A percentile compares a stretch with the other conserved stretches of the same genome.
Conservation (phyloP, 2,888 invertebrate species). For the Thereva unica region DNA sequence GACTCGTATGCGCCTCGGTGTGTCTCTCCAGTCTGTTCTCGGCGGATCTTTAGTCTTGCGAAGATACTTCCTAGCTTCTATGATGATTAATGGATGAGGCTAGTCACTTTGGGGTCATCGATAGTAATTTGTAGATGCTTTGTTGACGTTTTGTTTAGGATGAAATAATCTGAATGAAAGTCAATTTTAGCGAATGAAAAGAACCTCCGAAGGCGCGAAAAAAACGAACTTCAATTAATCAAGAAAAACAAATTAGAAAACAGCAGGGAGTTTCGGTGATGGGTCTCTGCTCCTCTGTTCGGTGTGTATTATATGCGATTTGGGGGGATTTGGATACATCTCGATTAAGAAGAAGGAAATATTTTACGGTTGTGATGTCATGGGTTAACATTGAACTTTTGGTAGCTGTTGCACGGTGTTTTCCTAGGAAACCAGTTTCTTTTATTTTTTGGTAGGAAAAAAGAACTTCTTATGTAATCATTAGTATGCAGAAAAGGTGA, state of each 20-base stretch:
- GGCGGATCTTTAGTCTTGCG: background rate
- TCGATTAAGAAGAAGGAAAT: too few relatives aligned
- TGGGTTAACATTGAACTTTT: too few relatives aligned
- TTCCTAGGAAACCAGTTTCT: too few relatives aligned
- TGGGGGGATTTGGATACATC: too few relatives aligned
- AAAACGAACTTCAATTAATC: constrained; percentile 38
- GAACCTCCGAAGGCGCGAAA: constrained; percentile 23
- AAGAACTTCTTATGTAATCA: too few relatives aligned
- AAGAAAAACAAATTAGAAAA: constrained; percentile 40
- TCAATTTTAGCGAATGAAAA: constrained; percentile 32
- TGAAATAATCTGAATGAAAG: constrained; percentile 26
- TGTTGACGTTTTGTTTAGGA: constrained; percentile 35
- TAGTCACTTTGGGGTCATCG: constrained; percentile 33
- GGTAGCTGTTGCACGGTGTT: too few relatives aligned
- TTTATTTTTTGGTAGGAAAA: too few relatives aligned
- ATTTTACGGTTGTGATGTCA: too few relatives aligned
- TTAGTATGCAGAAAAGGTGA: too few relatives aligned
- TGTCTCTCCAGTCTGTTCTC: background rate
- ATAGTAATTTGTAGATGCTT: constrained; percentile 31
- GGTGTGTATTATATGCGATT: too few relatives aligned
- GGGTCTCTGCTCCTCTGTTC: too few relatives aligned
- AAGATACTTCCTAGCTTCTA: constrained; percentile 11
- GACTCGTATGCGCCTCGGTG: background rate
- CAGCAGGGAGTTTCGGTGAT: constrained; percentile 16
- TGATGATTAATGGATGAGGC: constrained; percentile 25